These are phyloP conservation scores for Norana najaformis DNA, from an alignment of 2,888 invertebrate species.

Conservation along the genomic window DNA sequence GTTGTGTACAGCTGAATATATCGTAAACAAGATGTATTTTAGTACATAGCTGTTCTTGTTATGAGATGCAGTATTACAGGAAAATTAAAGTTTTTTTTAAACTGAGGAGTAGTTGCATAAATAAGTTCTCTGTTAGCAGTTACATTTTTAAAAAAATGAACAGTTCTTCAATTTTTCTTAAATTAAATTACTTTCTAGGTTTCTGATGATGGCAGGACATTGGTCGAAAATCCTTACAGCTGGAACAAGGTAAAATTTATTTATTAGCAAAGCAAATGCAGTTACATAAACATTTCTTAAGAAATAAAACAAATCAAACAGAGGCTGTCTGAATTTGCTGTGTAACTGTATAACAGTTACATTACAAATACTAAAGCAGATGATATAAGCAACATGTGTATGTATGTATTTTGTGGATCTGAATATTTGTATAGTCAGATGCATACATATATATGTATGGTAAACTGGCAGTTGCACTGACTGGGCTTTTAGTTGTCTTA, in stretches of 20 bases:
- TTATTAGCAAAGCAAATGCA: conserved; percentile 13
- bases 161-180: not conserved
- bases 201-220: conserved; percentile 49
- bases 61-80: not conserved
- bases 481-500: too few species aligned
- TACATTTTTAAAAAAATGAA: not conserved
- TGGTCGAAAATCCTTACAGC: conserved; percentile 51
- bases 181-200: conserved; percentile 34
- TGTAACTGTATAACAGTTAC: not conserved
- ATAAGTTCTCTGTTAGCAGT: not conserved
- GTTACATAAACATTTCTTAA: not conserved
- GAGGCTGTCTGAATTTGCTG: not conserved
- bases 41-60: not conserved
- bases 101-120: not conserved
- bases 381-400: not conserved
- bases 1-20: not conserved
- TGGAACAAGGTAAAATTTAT: conserved; percentile 53
- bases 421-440: too few species aligned
- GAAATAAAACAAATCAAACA: too few species aligned
- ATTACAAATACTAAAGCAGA: not conserved
- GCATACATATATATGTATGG: too few species aligned
- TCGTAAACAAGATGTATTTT: not conserved
- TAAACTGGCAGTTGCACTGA: too few species aligned
- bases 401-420: too few species aligned
- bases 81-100: not conserved